Evolutionary conservation across 2,113 vertebrate genomes (phyloP).

Genomic region (Oreochromis tanganicae): DNA sequence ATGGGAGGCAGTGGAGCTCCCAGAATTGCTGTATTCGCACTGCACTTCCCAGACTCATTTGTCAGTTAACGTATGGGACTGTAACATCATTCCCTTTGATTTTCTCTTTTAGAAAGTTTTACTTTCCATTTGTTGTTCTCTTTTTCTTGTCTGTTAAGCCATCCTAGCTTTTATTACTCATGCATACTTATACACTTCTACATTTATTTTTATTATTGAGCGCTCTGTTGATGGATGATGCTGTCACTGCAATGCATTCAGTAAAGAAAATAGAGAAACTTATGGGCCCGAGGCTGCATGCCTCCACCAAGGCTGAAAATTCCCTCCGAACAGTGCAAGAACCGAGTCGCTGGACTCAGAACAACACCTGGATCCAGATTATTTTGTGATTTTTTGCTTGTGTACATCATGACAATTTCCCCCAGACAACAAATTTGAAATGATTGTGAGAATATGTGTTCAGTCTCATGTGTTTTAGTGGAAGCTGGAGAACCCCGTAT

Average conservation of each 20-base stretch:
- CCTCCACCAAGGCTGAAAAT: not conserved
- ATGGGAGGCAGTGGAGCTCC: not conserved
- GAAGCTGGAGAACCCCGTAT: not conserved
- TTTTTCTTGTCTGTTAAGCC: not conserved
- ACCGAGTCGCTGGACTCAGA: not conserved
- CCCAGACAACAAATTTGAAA: not conserved
- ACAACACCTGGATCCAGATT: not conserved
- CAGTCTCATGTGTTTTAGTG: not conserved
- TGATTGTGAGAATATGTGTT: not conserved
- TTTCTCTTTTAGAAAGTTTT: not conserved
- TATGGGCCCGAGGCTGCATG: not conserved
- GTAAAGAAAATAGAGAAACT: not conserved
- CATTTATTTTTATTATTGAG: not conserved
- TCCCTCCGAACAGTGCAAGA: not conserved
- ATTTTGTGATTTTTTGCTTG: not conserved
- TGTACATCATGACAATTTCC: not conserved
- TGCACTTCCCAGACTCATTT: not conserved
- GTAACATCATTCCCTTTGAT: not conserved
- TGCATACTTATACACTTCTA: not conserved
- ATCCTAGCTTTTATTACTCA: not conserved
- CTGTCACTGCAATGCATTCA: not conserved
- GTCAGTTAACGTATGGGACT: not conserved
- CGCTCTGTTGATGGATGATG: not conserved
- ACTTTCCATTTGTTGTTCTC: not conserved
- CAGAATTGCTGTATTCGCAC: not conserved